A percentile compares a stretch with the other conserved stretches of the same genome.
phyloP scores from a whole-genome alignment of 2,797 vertebrate species.

The Enteromius afrohamiltoni region DNA sequence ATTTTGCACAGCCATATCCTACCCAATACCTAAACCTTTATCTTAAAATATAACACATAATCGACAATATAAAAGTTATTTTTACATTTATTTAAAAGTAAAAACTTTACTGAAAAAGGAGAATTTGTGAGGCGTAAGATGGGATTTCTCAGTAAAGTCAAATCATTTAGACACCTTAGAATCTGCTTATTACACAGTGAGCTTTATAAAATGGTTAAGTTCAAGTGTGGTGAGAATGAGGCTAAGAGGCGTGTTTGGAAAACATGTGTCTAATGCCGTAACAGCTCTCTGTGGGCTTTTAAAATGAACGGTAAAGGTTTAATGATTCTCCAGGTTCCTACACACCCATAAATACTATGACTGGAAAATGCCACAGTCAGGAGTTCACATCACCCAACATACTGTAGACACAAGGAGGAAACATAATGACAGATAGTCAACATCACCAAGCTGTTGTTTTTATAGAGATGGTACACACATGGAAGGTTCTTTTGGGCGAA shows the following conservation, averaged over 20 bases:
- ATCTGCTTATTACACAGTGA: background rate
- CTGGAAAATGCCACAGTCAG: no score
- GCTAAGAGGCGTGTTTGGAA: background rate
- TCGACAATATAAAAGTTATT: background rate
- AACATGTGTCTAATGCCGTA: constrained; percentile 33
- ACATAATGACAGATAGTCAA: constrained; percentile 2
- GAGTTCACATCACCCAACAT: background rate
- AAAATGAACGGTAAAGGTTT: constrained; percentile 56
- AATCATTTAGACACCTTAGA: no score
- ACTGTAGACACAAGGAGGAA: constrained; percentile 35
- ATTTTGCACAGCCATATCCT: background rate
- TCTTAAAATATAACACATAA: background rate
- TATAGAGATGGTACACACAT: background rate
- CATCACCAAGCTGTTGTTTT: constrained; percentile 3
- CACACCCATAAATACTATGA: constrained; percentile 28
- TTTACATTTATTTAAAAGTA: background rate
- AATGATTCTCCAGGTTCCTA: constrained; percentile 39
- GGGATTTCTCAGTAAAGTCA: no score
- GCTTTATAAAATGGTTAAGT: background rate
- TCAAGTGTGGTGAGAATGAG: background rate
- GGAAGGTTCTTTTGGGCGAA: background rate
- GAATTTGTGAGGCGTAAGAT: background rate
- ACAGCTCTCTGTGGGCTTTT: constrained; percentile 22
- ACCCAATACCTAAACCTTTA: background rate
- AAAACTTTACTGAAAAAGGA: background rate